These are phyloP conservation scores for Polyergus mexicanus DNA, from an alignment of 1,140 invertebrate genomes.

Conservation along the genomic window DNA sequence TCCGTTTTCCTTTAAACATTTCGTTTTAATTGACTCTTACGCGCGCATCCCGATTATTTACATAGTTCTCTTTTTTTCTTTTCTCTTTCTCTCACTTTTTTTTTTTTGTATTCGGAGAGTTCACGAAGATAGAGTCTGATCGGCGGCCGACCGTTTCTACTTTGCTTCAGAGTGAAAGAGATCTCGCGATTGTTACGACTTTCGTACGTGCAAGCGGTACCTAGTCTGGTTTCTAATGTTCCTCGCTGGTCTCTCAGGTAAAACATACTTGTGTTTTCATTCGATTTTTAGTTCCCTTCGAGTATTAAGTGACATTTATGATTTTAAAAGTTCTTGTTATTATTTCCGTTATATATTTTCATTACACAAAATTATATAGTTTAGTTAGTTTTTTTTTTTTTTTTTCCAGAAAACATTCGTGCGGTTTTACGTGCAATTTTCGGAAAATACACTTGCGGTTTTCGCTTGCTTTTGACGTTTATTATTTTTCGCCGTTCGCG, in stretches of 20 bases:
- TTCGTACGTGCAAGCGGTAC: slow-evolving; percentile 9
- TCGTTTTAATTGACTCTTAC: background rate
- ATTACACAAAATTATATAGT: background rate
- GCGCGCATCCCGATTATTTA: background rate
- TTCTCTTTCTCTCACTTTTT: slow-evolving; percentile 1
- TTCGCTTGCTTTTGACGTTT: slow-evolving; percentile 4
- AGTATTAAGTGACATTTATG: background rate
- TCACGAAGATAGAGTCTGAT: slow-evolving; percentile 5
- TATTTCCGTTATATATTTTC: background rate
- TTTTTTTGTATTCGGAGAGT: background rate
- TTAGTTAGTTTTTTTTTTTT: background rate
- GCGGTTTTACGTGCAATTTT: slow-evolving; percentile 31
- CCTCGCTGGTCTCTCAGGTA: slow-evolving; percentile 11
- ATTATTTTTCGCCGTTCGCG: background rate
- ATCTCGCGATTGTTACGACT: slow-evolving; percentile 36
- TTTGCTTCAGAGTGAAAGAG: slow-evolving; percentile 46
- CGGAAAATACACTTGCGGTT: slow-evolving; percentile 14
- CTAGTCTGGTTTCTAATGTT: slow-evolving; percentile 29
- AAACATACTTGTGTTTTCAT: slow-evolving; percentile 6
- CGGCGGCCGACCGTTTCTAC: background rate
- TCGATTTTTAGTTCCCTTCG: background rate
- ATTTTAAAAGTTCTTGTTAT: background rate
- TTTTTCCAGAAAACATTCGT: background rate
- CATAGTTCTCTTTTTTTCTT: background rate
- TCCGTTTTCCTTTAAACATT: background rate